phyloP scores from a whole-genome alignment of 2,797 vertebrate genomes.

The Pachyuromys duprasi region DNA sequence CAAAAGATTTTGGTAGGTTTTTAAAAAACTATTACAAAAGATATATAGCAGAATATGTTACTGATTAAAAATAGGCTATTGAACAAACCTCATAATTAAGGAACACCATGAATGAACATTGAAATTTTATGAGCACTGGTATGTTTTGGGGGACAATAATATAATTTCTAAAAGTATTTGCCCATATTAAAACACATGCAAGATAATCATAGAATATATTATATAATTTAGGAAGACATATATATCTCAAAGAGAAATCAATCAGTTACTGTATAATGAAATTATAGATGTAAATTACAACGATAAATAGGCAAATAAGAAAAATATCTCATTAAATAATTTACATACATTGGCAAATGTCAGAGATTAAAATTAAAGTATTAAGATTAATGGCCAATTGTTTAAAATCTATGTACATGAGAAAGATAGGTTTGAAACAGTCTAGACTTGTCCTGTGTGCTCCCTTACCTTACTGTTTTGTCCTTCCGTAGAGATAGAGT shows the following conservation, averaged over 20 bases:
- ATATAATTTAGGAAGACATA: background rate
- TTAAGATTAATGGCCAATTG: background rate
- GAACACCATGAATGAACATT: background rate
- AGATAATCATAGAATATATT: background rate
- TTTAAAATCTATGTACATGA: background rate
- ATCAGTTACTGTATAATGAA: background rate
- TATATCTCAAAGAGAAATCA: background rate
- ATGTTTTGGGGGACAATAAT: background rate
- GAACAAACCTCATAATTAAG: background rate
- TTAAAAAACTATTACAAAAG: background rate
- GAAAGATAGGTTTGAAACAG: background rate
- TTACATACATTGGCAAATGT: background rate
- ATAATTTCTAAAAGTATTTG: background rate
- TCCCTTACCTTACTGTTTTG: background rate
- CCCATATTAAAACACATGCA: background rate
- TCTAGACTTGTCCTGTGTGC: background rate
- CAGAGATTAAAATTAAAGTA: background rate
- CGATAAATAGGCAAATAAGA: background rate
- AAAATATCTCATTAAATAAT: background rate
- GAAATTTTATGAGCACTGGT: background rate
- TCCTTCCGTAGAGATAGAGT: background rate
- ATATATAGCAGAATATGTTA: background rate
- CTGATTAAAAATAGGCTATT: background rate
- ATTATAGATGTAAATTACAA: background rate
- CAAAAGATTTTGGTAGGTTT: background rate